A percentile compares a stretch with the other conserved stretches of the same genome.
Evolutionary conservation across 2,888 invertebrate species (phyloP).

Genomic region (Limnephilus auricula): DNA sequence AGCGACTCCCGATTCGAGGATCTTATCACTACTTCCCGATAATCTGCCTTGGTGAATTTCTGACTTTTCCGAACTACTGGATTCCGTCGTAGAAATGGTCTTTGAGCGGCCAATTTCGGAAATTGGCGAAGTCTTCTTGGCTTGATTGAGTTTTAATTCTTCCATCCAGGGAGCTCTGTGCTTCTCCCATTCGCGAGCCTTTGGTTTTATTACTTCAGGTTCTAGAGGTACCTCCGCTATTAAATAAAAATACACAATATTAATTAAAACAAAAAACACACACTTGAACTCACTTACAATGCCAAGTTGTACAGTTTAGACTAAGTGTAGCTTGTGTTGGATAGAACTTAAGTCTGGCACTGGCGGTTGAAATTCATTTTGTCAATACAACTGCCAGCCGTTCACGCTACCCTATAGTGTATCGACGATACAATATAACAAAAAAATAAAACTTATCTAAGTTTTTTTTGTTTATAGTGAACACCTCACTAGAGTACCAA

Average conservation of each 20-base stretch:
- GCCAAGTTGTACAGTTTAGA: too few relatives aligned
- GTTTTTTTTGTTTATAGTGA: too few relatives aligned
- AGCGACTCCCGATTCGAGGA: slow-evolving; percentile 74
- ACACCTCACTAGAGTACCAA: too few relatives aligned
- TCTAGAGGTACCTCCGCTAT: slow-evolving; percentile 55
- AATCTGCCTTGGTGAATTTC: slow-evolving; percentile 67
- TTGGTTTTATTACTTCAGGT: slow-evolving; percentile 78
- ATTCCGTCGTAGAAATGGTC: slow-evolving; percentile 70
- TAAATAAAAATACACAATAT: not conserved
- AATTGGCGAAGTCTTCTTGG: slow-evolving; percentile 78
- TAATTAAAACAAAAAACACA: not conserved
- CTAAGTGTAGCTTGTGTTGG: too few relatives aligned
- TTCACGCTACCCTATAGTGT: not conserved
- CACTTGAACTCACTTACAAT: not conserved
- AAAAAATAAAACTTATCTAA: too few relatives aligned
- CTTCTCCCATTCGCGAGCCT: slow-evolving; percentile 84
- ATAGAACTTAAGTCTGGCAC: too few relatives aligned
- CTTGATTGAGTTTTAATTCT: slow-evolving; percentile 88
- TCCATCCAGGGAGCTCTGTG: slow-evolving; percentile 89
- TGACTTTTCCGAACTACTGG: slow-evolving; percentile 66
- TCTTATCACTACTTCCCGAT: slow-evolving; percentile 69
- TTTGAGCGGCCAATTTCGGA: slow-evolving; percentile 70
- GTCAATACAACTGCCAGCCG: not conserved
- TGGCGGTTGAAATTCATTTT: too few relatives aligned
- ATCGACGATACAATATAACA: not conserved